Base-by-base conservation (phyloP, 1,140 invertebrate species). In the Cylas formicarius region DNA sequence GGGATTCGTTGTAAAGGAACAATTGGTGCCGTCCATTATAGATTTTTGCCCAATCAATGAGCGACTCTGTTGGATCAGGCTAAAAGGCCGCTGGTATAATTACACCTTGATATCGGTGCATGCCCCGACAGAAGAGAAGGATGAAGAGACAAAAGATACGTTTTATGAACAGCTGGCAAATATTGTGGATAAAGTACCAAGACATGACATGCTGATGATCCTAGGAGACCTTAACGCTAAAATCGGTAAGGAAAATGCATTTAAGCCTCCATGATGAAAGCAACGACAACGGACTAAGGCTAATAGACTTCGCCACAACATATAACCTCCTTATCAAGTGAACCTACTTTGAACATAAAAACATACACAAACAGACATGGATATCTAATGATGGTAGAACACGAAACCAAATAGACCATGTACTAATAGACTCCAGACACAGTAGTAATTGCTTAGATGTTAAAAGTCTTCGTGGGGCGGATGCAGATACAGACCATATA, bases 331-430 rank as follows among this genome's bases (percentile, higher is more conserved):
- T 36, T 36, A 21, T 19, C 19, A 3, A 23, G 23, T 17, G n/a
- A 8, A 9, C 31, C 13, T 9, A 33, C 13, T 33, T 33, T 33
- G 1, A 33, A 33, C 13, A 17, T 14, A 33, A 36, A 16, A 36
- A 36, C 34, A 36, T 36, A 21, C 23, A 23, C 23, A 2, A 36
- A 36, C 18, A 21, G n/a, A 21, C 5, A 36, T 21, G 34, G 19
- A 2, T 21, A 21, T 2, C 34, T 21, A 1, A 4, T 21, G 17
- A 2, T 3, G 2, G 19, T 21, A 3, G 18, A 36, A 36, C 19
- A 21, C 17, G 19, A 21, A 17, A 36, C 14, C 3, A 33, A 33
- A 33, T 33, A 14, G 31, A 14, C 31, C 31, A 33, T 33, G 14
- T 33, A 14, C 31, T 33, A 14, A 33, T 33, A 33, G 31, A 33